Conservation (phyloP, 2,797 vertebrate species). For the Rhynchotus rufescens region DNA sequence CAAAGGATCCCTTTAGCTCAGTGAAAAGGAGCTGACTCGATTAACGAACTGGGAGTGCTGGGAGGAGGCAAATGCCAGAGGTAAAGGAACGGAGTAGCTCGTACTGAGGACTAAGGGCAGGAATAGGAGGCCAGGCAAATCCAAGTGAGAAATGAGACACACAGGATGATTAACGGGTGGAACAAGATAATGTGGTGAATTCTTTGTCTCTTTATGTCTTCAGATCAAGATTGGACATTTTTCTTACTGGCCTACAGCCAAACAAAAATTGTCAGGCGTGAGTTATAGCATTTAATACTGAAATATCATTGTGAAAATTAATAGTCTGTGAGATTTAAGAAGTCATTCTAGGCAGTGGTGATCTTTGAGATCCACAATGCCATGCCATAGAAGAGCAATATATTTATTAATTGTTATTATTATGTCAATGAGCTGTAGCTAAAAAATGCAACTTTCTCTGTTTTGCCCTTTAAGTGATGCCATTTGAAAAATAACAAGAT, state of each 20-base stretch:
- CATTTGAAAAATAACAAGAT: background rate
- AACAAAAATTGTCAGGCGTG: constrained; percentile 18
- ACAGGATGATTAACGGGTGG: constrained; percentile 14
- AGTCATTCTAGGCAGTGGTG: background rate
- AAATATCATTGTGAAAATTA: constrained; percentile 5
- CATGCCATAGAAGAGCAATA: background rate
- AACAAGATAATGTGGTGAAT: constrained; percentile 26
- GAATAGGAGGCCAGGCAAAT: constrained; percentile 39
- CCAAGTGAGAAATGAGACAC: constrained; percentile 41
- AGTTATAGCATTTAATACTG: constrained; percentile 15
- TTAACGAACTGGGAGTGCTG: constrained; percentile 22
- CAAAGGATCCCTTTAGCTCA: background rate
- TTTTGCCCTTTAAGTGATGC: background rate
- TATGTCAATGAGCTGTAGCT: background rate
- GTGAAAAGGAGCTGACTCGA: constrained; percentile 4
- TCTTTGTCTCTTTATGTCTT: constrained; percentile 21
- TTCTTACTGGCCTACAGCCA: background rate
- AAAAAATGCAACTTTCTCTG: background rate
- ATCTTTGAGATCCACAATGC: background rate
- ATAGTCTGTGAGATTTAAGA: background rate
- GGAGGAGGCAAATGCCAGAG: constrained; percentile 3
- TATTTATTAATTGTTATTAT: constrained; percentile 18
- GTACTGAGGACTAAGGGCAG: background rate
- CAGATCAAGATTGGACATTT: background rate
- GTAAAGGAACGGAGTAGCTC: background rate